Conservation (phyloP, 2,113 vertebrate genomes). For the Pedetes capensis region DNA sequence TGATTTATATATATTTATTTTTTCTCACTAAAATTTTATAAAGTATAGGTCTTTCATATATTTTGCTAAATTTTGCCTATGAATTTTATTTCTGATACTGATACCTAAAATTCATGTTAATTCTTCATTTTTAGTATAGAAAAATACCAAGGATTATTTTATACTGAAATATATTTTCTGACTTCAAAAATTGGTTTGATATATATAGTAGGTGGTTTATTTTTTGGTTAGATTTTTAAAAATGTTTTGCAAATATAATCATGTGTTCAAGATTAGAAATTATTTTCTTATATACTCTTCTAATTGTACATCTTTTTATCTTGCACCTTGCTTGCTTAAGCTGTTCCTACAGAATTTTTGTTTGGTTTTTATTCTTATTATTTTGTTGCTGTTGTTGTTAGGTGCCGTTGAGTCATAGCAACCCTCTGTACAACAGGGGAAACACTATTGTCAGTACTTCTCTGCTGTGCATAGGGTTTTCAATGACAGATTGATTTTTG, state of each 20-base stretch:
- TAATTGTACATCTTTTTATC: background rate
- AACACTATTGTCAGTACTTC: no score
- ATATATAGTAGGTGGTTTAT: fast-evolving
- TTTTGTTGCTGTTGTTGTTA: no score
- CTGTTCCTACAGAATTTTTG: no score
- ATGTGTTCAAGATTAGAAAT: background rate
- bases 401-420: no score
- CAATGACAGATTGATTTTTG: no score
- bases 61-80: background rate
- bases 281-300: background rate
- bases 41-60: background rate
- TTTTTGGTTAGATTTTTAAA: background rate
- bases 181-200: background rate
- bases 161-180: background rate
- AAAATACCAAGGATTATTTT: background rate
- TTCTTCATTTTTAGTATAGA: background rate
- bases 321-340: background rate
- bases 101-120: background rate
- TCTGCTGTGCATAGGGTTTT: no score
- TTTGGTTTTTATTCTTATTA: background rate
- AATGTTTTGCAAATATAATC: background rate
- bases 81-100: background rate
- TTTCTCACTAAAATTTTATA: background rate
- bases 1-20: background rate
- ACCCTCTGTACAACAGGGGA: no score